Percentiles rank a stretch among this genome's conserved stretches.
Conservation (phyloP, 2,888 invertebrate genomes). For the Trachelus stipa region DNA sequence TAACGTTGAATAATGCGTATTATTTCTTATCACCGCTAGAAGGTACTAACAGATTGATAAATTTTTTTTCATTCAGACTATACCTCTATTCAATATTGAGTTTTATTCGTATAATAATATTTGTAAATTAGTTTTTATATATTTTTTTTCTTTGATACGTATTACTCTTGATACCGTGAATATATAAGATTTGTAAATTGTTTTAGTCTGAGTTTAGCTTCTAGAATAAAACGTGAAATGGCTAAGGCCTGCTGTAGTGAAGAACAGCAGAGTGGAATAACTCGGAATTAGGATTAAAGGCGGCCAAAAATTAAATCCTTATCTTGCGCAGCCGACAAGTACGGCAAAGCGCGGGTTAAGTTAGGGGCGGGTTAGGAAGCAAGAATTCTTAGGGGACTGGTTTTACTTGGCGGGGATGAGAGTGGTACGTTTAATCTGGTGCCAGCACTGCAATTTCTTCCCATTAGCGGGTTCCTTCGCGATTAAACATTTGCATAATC, state of each 20-base stretch:
- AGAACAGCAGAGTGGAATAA: constrained; percentile 26
- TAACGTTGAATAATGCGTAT: no score
- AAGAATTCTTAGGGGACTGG: constrained; percentile 21
- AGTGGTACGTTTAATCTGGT: constrained; percentile 56
- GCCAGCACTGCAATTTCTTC: constrained; percentile 65
- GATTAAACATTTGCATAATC: constrained; percentile 66
- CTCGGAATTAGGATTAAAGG: constrained; percentile 58
- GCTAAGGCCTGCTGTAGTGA: background rate
- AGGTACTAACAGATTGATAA: no score
- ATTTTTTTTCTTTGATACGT: background rate
- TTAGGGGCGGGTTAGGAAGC: constrained; percentile 24
- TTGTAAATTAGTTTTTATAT: background rate
- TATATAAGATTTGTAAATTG: background rate
- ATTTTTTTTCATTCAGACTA: no score
- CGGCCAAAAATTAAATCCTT: constrained; percentile 63
- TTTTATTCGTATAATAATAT: background rate
- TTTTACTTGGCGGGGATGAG: constrained; percentile 18
- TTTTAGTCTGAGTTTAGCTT: background rate
- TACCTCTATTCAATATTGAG: background rate
- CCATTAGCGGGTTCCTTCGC: constrained; percentile 61
- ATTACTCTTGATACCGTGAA: background rate
- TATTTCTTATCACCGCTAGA: no score
- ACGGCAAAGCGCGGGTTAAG: constrained; percentile 1
- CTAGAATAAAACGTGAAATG: background rate
- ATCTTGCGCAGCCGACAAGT: constrained; percentile 48